phyloP scores from a whole-genome alignment of 2,888 invertebrate genomes.

The Diaphora mendica region DNA sequence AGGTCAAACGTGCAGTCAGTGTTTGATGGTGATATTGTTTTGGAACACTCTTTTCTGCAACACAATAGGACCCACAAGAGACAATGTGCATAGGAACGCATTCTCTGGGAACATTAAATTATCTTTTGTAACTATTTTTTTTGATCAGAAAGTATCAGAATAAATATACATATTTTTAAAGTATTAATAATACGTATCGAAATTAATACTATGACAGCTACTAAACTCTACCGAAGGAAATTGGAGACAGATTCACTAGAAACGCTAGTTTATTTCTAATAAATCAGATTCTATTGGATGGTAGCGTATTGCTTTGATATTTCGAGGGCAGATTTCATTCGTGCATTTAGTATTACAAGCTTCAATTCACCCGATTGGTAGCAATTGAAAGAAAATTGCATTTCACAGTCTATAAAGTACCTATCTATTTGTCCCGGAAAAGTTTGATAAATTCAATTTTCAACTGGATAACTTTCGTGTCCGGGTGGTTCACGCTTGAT shows the following conservation, averaged over 20 bases:
- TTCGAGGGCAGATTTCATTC: constrained; percentile 36
- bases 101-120: too few species aligned
- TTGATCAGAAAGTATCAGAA: too few species aligned
- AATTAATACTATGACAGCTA: too few species aligned
- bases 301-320: constrained; percentile 15
- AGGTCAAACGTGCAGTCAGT: too few species aligned
- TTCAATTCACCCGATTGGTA: constrained; percentile 70
- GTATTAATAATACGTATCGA: too few species aligned
- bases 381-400: constrained; percentile 81
- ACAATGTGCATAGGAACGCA: too few species aligned
- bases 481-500: constrained; percentile 79
- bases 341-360: constrained; percentile 62
- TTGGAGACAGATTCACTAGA: background rate
- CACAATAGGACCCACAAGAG: too few species aligned
- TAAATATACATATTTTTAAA: too few species aligned
- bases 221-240: background rate
- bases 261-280: constrained; percentile 8
- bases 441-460: constrained; percentile 85
- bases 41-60: too few species aligned
- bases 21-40: too few species aligned
- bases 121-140: too few species aligned
- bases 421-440: constrained; percentile 81
- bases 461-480: constrained; percentile 78
- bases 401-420: constrained; percentile 82
- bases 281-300: constrained; percentile 13